Base-by-base conservation (phyloP, 2,113 vertebrate genomes). In the Xenopus laevis region DNA sequence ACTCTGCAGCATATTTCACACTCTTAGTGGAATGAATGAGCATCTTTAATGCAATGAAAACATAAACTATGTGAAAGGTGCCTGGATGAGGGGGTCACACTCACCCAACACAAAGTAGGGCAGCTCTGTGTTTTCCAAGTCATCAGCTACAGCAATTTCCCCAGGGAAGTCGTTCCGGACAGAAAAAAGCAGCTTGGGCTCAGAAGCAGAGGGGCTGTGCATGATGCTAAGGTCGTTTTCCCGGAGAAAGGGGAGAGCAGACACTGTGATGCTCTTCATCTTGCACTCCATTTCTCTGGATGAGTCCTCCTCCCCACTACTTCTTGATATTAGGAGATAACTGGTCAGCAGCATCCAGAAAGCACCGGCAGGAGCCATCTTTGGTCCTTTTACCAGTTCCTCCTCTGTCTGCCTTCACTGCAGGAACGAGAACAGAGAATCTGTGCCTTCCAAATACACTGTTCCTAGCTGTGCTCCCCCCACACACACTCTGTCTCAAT, bases 141-240 rank as follows among this genome's bases (percentile, higher is more conserved):
- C 97, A 81, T 99, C 97, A 81, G 98, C 94, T 72, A 99, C 96
- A 80, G 95, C 94, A 78, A 99, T 92, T 79, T 98, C 95, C 0
- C 97, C 97, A n/a, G 97, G 96, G 68, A 99, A 99, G 79, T 99
- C 97, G 84, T 99, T 99, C 74, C 96, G 89, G 10, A 99, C 95
- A 13, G 96, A 98, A 92, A 99, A 99, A 74, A 99, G 94, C 71
- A 99, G 96, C 92, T 99, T 99, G 85, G 97, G 95, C 87, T 99
- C 97, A 44, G 96, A 95, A 93, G 96, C 95, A 89, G 96, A 98
- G 47, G 97, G 93, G 71, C 95, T 96, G 88, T 99, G 97, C 96
- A 98, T 98, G 93, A 99, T 98, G 91, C 93, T 97, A 84, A 99
- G 90, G 92, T 99, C 97, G 89, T 98, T 99, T 80, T 99, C 97